Evolutionary conservation across 2,888 invertebrate species (phyloP), one percentile per base, ranked within the genome.

Genomic region (Trichopria drosophilae): DNA sequence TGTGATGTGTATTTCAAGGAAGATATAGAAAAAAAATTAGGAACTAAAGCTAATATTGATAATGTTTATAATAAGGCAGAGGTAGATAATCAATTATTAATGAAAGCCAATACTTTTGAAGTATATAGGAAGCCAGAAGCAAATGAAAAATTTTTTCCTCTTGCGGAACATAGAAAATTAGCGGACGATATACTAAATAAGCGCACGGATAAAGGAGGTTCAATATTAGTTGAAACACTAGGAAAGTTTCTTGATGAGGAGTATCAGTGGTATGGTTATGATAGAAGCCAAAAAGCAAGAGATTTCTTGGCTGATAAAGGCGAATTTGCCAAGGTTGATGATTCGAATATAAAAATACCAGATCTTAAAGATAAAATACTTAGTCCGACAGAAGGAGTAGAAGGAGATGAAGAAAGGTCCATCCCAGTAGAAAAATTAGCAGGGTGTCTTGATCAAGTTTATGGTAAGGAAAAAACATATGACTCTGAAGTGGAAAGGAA

Each of bases 201-300:
- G n/a, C n/a, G n/a, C n/a, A n/a, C n/a, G n/a, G n/a, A n/a, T n/a
- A 15, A 35, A 13, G 35, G 16, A 35, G 12, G 22, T n/a, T 37
- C 37, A 37, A 37, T 37, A 19, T 37, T 37, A 37, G 37, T 37
- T 37, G 20, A 37, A 9, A 37, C 37, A 37, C 20, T 37, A 20
- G 37, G 37, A 20, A 37, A 37, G 37, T 20, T 37, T 37, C 37
- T 37, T 37, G 37, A 37, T 37, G 37, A 37, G 20, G 20, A 37
- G 23, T 37, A 37, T 37, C 19, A 16, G 20, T 19, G 16, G 20
- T 37, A 37, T 37, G 37, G 37, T 37, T 16, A 37, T 37, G 20
- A 37, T 37, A 37, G 23, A 37, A 37, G 22, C 20, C n/a, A n/a
- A n/a, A n/a, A n/a, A n/a, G 37, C 37, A 37, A 37, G 20, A 37